These are phyloP conservation scores for Catostomus latipinnis DNA, from an alignment of 2,797 vertebrate genomes.

Conservation along the genomic window DNA sequence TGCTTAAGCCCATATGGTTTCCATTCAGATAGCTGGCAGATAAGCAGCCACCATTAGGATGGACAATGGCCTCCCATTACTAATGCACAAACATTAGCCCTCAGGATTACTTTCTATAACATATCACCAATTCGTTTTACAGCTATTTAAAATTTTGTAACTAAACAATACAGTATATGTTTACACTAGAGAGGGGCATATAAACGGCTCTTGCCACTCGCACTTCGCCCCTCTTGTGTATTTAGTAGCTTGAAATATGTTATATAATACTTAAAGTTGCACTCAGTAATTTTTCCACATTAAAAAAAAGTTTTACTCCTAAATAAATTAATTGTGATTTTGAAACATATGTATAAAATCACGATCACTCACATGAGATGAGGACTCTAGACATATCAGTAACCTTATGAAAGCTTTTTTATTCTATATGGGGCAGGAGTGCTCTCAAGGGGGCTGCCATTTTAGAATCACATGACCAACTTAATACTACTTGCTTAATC, in stretches of 20 bases:
- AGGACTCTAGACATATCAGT: too few species aligned
- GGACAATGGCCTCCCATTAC: background rate
- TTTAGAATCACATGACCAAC: too few species aligned
- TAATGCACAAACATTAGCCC: slow-evolving; percentile 13
- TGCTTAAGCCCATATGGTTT: slow-evolving; percentile 68
- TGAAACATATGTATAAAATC: too few species aligned
- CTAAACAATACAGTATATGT: slow-evolving; percentile 5
- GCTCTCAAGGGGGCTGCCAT: too few species aligned
- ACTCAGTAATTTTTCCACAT: too few species aligned
- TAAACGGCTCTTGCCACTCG: background rate
- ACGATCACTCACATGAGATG: background rate
- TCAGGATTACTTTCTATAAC: slow-evolving; percentile 7
- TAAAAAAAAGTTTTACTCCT: too few species aligned
- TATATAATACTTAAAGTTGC: background rate
- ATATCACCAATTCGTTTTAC: slow-evolving; percentile 7
- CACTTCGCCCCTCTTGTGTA: background rate
- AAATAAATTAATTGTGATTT: too few species aligned
- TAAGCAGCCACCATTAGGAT: slow-evolving; percentile 58
- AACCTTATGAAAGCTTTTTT: too few species aligned
- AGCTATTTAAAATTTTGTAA: background rate
- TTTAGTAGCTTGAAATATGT: background rate
- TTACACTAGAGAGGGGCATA: background rate
- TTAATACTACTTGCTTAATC: too few species aligned
- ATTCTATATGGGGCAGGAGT: too few species aligned
- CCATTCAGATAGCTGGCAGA: slow-evolving; percentile 69